phyloP scores from a whole-genome alignment of 2,888 invertebrate species.

The Acleris cristana region DNA sequence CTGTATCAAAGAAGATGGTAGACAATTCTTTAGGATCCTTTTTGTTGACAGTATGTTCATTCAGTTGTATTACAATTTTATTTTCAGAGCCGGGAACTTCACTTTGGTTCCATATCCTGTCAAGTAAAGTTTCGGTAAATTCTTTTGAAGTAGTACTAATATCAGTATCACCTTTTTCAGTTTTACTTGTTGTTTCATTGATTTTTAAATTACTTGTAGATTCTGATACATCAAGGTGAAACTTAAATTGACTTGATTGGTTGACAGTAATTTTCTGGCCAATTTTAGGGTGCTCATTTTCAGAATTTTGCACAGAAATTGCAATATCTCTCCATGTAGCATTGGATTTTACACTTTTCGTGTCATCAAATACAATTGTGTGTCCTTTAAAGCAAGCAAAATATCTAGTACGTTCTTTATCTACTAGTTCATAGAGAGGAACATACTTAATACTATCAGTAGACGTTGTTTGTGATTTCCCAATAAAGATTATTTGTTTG shows the following conservation, averaged over 20 bases:
- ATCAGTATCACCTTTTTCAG: too few relatives aligned
- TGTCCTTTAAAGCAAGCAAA: background rate
- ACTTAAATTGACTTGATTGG: too few relatives aligned
- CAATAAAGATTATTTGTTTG: too few relatives aligned
- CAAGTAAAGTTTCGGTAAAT: too few relatives aligned
- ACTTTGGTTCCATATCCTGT: too few relatives aligned
- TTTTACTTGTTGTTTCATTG: too few relatives aligned
- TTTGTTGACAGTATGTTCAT: background rate
- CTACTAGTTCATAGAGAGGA: background rate
- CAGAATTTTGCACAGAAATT: background rate
- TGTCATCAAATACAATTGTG: background rate
- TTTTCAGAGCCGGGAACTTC: background rate
- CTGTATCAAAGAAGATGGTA: background rate
- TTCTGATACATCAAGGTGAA: too few relatives aligned
- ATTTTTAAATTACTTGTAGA: too few relatives aligned
- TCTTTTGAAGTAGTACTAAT: too few relatives aligned
- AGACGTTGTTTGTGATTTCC: too few relatives aligned
- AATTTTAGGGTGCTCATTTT: background rate
- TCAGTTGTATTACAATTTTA: background rate
- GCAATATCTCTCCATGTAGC: background rate
- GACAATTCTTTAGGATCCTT: background rate
- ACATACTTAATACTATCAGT: too few relatives aligned
- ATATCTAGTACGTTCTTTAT: background rate
- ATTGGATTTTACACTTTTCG: background rate
- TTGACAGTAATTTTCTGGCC: background rate